Evolutionary conservation across 1,140 invertebrate genomes (phyloP).

Genomic region (Contarinia nasturtii): DNA sequence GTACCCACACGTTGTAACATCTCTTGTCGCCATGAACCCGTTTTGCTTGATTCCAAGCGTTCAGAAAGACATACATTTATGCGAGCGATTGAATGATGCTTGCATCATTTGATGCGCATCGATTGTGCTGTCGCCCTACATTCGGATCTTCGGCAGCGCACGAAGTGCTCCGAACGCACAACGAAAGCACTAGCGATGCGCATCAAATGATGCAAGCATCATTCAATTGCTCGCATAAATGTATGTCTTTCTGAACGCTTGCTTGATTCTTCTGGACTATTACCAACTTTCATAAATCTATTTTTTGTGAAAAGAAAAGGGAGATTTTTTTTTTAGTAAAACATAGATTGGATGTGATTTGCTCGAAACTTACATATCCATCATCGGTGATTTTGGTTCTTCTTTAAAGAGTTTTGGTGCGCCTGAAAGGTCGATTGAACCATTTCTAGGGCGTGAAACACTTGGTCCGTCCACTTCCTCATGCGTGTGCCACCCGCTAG

Average conservation of each 20-base stretch:
- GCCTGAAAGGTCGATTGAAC: conserved; percentile 26
- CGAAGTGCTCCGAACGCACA: no score
- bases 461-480: neutral
- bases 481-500: neutral
- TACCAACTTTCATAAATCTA: conserved; percentile 69
- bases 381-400: conserved; percentile 52
- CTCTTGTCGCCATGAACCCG: conserved; percentile 56
- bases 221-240: no score
- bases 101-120: no score
- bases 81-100: no score
- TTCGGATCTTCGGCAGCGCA: no score
- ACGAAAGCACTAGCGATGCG: no score
- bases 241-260: no score
- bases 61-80: no score
- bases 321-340: no score
- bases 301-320: conserved; percentile 11
- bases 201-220: no score
- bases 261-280: conserved; percentile 40
- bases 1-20: conserved; percentile 75
- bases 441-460: conserved; percentile 29
- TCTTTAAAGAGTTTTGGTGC: conserved; percentile 14
- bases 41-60: no score
- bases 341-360: neutral
- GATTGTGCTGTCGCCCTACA: no score
- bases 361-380: conserved; percentile 58